A percentile compares a stretch with the other conserved stretches of the same genome.
Conservation (phyloP, 2,797 vertebrate genomes). For the Staurois parvus region DNA sequence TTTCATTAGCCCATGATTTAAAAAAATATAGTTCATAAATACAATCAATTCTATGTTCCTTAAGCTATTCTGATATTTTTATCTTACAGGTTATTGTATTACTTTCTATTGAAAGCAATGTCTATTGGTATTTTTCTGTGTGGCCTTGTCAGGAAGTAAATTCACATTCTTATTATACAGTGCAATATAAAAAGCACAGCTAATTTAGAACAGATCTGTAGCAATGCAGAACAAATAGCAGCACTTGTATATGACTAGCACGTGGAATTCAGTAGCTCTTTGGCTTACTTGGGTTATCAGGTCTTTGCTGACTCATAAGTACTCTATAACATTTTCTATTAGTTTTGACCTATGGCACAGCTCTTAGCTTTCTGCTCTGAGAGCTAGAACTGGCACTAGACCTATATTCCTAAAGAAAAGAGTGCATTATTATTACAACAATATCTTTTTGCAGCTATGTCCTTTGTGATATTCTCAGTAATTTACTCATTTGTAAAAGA, state of each 20-base stretch:
- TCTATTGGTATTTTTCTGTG: neutral
- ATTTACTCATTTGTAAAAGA: neutral
- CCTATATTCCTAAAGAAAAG: neutral
- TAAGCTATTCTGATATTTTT: neutral
- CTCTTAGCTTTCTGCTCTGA: slow-evolving; percentile 2
- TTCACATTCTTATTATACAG: neutral
- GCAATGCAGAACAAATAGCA: slow-evolving; percentile 4
- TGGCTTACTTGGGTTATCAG: slow-evolving; percentile 30
- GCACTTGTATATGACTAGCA: slow-evolving; percentile 13
- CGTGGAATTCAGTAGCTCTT: slow-evolving; percentile 9
- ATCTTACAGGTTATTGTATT: neutral
- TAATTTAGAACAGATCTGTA: slow-evolving; percentile 11
- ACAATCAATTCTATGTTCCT: neutral
- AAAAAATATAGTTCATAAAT: too few species aligned
- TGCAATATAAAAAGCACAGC: neutral
- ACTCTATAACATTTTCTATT: slow-evolving; percentile 34
- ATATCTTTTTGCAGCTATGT: neutral
- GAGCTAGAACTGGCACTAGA: slow-evolving; percentile 3
- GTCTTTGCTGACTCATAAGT: slow-evolving; percentile 33
- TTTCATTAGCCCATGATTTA: too few species aligned
- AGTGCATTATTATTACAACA: slow-evolving; percentile 11
- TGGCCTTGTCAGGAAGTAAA: neutral
- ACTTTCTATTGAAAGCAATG: neutral
- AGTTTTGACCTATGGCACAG: slow-evolving; percentile 21
- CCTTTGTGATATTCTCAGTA: neutral